These are phyloP conservation scores for Geotrupes spiniger DNA, from an alignment of 2,888 invertebrate species.

Conservation along the genomic window DNA sequence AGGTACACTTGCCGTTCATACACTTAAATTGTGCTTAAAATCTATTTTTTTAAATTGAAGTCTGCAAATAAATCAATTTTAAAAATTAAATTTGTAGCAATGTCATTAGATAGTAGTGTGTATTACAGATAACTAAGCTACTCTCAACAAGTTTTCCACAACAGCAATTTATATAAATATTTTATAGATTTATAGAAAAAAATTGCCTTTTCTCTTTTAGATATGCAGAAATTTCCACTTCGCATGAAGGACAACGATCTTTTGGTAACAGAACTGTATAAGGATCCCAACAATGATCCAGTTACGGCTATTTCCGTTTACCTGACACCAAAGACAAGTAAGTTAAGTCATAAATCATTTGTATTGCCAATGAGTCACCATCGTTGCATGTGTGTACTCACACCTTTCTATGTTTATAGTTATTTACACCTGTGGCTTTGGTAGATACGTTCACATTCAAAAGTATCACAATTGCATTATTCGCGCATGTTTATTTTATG, in stretches of 20 bases:
- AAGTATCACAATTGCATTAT: no score
- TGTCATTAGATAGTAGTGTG: no score
- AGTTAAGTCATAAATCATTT: constrained; percentile 48
- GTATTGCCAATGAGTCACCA: background rate
- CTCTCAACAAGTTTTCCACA: no score
- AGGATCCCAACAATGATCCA: constrained; percentile 90
- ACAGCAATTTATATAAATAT: background rate
- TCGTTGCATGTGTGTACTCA: constrained; percentile 12
- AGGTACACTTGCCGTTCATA: no score
- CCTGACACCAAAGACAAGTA: constrained; percentile 98
- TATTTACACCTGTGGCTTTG: background rate
- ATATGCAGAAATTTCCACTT: constrained; percentile 99
- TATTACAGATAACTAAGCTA: no score
- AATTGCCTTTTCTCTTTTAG: constrained; percentile 52
- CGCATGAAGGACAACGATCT: constrained; percentile 99
- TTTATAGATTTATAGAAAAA: background rate
- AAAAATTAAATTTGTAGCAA: no score
- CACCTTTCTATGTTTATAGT: background rate
- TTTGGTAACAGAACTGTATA: constrained; percentile 92
- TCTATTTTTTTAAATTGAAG: no score
- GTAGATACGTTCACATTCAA: constrained; percentile 1
- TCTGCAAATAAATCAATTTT: no score
- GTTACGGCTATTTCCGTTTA: constrained; percentile 98
- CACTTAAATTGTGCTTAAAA: no score
- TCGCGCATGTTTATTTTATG: no score